Evolutionary conservation across 2,888 invertebrate genomes (phyloP).

Genomic region (Drosophila villosipedis): DNA sequence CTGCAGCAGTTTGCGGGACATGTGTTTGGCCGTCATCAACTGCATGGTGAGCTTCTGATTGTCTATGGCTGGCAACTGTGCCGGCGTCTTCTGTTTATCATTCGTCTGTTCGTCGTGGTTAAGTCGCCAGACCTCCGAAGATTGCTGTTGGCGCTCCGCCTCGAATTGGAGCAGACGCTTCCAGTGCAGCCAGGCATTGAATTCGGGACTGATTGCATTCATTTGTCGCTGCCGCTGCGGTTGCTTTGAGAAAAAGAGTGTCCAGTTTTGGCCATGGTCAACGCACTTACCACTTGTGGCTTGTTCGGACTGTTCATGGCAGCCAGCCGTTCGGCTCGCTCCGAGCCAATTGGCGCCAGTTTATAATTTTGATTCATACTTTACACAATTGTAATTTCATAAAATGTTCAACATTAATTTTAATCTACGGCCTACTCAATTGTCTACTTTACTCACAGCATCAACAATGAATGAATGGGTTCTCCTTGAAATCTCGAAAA

Average conservation of each 20-base stretch:
- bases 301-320: conserved; percentile 16
- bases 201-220: not conserved
- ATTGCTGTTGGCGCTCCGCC: conserved; percentile 27
- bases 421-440: not conserved
- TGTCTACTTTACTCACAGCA: not conserved
- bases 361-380: not conserved
- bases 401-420: not conserved
- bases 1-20: conserved; percentile 27
- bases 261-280: not conserved
- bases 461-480: not conserved
- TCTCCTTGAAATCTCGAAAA: no score
- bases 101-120: conserved; percentile 7
- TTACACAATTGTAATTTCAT: no score
- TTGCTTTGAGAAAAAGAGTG: not conserved
- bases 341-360: conserved; percentile 38
- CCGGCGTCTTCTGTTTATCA: not conserved
- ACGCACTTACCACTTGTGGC: not conserved
- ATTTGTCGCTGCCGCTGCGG: not conserved
- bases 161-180: conserved; percentile 40
- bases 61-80: not conserved
- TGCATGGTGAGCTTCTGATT: conserved; percentile 17
- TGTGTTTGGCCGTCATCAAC: conserved; percentile 26
- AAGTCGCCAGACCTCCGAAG: conserved; percentile 25
- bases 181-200: conserved; percentile 28
- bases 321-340: conserved; percentile 31